Evolutionary conservation across 2,797 vertebrate species (phyloP).

Genomic region (Phyllotis vaccarum): DNA sequence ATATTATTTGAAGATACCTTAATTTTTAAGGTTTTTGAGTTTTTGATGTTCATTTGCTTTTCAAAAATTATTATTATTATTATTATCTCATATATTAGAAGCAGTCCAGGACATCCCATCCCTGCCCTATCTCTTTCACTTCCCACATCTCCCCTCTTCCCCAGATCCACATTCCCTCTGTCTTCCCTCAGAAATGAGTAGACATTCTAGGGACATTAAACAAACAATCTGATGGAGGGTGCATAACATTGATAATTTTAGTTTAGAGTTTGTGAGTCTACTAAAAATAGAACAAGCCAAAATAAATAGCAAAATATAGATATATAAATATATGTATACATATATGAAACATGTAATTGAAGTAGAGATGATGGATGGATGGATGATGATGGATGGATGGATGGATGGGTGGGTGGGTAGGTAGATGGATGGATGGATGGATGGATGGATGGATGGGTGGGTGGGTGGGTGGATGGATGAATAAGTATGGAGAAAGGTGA

Average conservation of each 20-base stretch:
- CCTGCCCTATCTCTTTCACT: background rate
- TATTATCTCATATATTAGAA: background rate
- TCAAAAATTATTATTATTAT: background rate
- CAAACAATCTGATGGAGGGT: background rate
- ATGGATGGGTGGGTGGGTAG: background rate
- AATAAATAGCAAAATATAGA: background rate
- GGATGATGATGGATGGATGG: accelerated
- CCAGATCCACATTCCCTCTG: background rate
- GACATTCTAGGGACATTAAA: background rate
- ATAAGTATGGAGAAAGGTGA: background rate
- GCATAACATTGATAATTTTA: background rate
- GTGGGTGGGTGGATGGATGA: accelerated
- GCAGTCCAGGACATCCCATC: background rate
- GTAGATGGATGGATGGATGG: background rate
- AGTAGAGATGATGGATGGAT: accelerated
- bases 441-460: accelerated
- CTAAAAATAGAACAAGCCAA: background rate
- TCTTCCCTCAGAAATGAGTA: background rate
- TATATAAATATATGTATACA: background rate
- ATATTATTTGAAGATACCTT: background rate
- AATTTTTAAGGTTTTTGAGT: background rate
- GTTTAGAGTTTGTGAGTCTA: background rate
- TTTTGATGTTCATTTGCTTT: background rate
- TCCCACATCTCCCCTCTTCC: background rate
- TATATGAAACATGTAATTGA: background rate